Evolutionary conservation across 2,888 invertebrate species (phyloP), one percentile per base, ranked within the genome.

Genomic region (Margaritifera margaritifera): DNA sequence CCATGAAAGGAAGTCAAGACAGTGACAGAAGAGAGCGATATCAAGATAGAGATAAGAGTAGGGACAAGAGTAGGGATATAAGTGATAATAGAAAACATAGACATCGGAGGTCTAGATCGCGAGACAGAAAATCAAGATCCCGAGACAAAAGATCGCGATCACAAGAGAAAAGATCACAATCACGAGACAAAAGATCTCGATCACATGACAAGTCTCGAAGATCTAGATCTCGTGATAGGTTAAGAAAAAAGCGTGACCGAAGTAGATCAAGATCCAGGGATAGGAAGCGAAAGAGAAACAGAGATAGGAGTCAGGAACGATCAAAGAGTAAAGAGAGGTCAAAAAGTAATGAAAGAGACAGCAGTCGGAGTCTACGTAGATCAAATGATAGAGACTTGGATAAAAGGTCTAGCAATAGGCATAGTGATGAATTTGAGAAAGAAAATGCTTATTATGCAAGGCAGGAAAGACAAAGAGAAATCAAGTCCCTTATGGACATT

Each of bases 11-110:
- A 62, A 59, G 58, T 31, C 31, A 27, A 42, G 62, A 59, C 31
- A 59, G 18, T 58, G 42, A 59, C 42, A 68, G n/a, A 68, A 84
- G 70, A 92, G 68, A 68, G 66, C 71, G 73, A 75, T 2, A 68
- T 62, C 6, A 70, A 58, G 73, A 66, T 54, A 79, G 64, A 65
- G 71, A 71, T 25, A 71, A 60, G 62, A 51, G 57, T 50, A 75
- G 70, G 59, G 77, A 74, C 54, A 66, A 69, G 73, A 66, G 81
- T 60, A 66, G 71, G 55, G 74, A 75, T 56, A 69, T 54, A 58
- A 76, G 71, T 65, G 75, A 69, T 55, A 74, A 76, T 4, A 73
- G 69, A 60, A 78, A 74, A 56, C 67, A 58, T 51, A 70, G 67
- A 27, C 58, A 71, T 27, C 69, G 61, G 56, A 68, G 78, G 56